Evolutionary conservation across 2,888 invertebrate species (phyloP).

Genomic region (Clivina fossor): DNA sequence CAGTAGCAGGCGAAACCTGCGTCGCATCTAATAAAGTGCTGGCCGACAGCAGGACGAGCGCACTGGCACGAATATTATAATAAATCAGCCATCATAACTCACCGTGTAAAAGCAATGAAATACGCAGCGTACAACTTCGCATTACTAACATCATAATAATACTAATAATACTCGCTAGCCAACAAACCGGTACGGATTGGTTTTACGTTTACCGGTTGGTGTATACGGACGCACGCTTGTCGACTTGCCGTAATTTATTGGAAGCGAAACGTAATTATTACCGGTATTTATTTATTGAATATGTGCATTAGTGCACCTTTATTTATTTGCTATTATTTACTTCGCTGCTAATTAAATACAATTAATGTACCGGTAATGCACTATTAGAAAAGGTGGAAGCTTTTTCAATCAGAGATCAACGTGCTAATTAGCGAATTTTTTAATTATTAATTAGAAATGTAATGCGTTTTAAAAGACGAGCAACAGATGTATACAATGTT

Average conservation of each 20-base stretch:
- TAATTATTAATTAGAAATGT: too few relatives aligned
- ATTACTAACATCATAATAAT: constrained; percentile 28
- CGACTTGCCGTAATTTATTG: constrained; percentile 23
- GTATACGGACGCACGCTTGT: not conserved
- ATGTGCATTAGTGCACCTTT: constrained; percentile 31
- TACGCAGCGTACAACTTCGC: constrained; percentile 33
- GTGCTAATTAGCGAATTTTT: too few relatives aligned
- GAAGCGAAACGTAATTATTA: constrained; percentile 22
- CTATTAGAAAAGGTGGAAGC: constrained; percentile 7
- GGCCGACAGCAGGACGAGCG: constrained; percentile 20
- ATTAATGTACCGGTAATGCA: constrained; percentile 15
- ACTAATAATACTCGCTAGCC: not conserved
- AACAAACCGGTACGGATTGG: not conserved
- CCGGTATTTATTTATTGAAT: constrained; percentile 34
- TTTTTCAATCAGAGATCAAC: constrained; percentile 10
- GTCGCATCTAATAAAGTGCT: constrained; percentile 21
- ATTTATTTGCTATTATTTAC: constrained; percentile 29
- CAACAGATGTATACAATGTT: too few relatives aligned
- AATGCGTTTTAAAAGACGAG: too few relatives aligned
- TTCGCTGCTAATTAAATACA: constrained; percentile 30
- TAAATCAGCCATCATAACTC: constrained; percentile 32
- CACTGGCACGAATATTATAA: constrained; percentile 35
- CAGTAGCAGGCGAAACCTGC: too few relatives aligned
- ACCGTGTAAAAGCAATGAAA: constrained; percentile 33
- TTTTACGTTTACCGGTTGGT: constrained; percentile 19